Evolutionary conservation across 2,113 vertebrate genomes (phyloP), one percentile per base, ranked within the genome.

Genomic region (Chaenogobius annularis): DNA sequence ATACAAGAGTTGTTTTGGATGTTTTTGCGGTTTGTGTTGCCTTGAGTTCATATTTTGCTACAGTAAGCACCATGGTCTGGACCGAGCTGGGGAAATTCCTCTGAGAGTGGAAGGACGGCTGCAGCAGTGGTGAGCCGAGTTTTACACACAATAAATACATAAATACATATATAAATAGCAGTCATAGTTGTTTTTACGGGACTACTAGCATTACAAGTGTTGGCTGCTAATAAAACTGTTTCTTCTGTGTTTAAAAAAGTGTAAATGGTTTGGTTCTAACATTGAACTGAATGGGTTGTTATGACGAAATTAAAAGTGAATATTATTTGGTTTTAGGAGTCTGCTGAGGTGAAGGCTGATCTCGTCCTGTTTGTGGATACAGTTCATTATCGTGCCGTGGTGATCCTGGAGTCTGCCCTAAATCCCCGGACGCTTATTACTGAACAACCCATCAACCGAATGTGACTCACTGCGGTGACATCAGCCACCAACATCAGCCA

Each of bases 381-480:
- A 74, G 69, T 78, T 89, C 78, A 85, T 85, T 88, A 85, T 52
- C 47, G 59, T 59, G 75, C 23, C 54, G 75, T 65, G 70, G 82
- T 86, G 77, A 77, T 82, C 71, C 35, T 17, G 58, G 5, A 43
- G 61, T 83, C 77, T 66, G 74, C 81, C 82, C 70, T 70, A 68
- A 73, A 69, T 54, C 63, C 78, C 70, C 37, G 71, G 69, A 80
- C 79, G 26, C 71, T 76, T 67, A 48, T 37, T 80, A 55, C 76
- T 69, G 79, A 86, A 85, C 82, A 88, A 84, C 67, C 70, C 85
- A 85, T 66, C 83, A 85, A 22, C 11, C 26, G 22, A 13, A 72
- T 70, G 43, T 66, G 61, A 73, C 73, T 63, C 48, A 10, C 22
- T 62, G 66, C 44, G 20, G n/a, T n/a, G n/a, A n/a, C n/a, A n/a